A percentile compares a stretch with the other conserved stretches of the same genome.
These are phyloP conservation scores for Anas platyrhynchos DNA, from an alignment of 2,113 vertebrate genomes.

Conservation along the genomic window DNA sequence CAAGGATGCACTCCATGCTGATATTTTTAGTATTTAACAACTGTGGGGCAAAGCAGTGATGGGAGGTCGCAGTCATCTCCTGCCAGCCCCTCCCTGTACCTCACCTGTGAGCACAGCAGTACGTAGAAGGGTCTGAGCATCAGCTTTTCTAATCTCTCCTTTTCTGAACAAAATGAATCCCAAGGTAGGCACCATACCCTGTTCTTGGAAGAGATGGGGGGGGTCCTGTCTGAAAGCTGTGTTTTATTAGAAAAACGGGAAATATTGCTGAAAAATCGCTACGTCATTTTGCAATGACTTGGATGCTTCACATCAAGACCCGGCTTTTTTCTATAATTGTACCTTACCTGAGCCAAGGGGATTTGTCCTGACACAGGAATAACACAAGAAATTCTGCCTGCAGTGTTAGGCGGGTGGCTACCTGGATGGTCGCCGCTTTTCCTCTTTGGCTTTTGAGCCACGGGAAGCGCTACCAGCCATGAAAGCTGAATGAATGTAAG, in stretches of 20 bases:
- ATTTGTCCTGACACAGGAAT: not conserved
- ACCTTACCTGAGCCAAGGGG: not conserved
- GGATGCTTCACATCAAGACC: not conserved
- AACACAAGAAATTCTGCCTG: rapidly evolving
- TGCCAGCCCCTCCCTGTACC: not conserved
- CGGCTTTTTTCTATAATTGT: not conserved
- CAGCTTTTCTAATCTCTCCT: not conserved
- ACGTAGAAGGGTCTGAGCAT: not conserved
- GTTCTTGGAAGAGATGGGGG: not conserved
- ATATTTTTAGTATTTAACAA: not conserved
- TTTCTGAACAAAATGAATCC: not conserved
- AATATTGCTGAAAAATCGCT: not conserved
- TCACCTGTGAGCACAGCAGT: rapidly evolving
- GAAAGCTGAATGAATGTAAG: not conserved
- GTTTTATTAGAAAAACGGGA: not conserved
- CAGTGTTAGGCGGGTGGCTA: not conserved
- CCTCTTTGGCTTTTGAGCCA: not conserved
- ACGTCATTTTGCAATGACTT: not conserved
- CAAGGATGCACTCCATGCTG: not conserved
- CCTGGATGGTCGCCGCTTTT: not conserved
- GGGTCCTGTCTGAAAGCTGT: not conserved
- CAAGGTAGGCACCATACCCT: rapidly evolving
- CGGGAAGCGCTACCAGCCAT: not conserved
- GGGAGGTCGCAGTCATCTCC: not conserved
- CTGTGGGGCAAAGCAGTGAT: not conserved